Percentiles rank a stretch among this genome's conserved stretches.
Evolutionary conservation across 2,888 invertebrate species (phyloP).

Genomic region (Catonia carolina): DNA sequence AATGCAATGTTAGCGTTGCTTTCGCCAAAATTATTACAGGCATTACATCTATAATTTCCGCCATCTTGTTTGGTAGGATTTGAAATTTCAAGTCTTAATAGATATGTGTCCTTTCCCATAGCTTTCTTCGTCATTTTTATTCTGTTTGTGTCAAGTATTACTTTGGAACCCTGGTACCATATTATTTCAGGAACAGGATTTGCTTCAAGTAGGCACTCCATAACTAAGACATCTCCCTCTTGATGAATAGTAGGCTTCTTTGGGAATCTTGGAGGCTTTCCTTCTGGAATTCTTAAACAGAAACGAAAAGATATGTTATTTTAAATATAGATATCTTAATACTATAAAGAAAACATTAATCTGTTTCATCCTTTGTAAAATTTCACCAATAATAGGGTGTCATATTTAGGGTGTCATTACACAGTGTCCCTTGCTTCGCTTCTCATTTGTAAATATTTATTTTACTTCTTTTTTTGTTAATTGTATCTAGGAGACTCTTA

Average conservation of each 20-base stretch:
- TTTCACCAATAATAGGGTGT: no score
- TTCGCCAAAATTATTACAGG: constrained; percentile 96
- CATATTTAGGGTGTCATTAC: no score
- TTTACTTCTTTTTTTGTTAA: no score
- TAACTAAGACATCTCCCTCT: constrained; percentile 85
- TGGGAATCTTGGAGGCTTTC: constrained; percentile 92
- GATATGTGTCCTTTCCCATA: constrained; percentile 82
- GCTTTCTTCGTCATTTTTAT: constrained; percentile 87
- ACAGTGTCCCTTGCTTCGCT: no score
- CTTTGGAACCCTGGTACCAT: constrained; percentile 88
- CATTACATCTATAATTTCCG: constrained; percentile 98
- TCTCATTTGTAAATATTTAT: no score
- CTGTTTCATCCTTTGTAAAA: no score
- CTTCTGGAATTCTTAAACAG: constrained; percentile 80
- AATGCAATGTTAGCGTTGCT: constrained; percentile 99
- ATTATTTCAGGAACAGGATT: constrained; percentile 91
- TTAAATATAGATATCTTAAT: no score
- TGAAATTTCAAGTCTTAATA: constrained; percentile 86
- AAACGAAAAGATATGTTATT: no score
- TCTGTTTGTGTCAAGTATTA: constrained; percentile 75
- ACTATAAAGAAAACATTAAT: no score
- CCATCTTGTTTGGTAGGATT: constrained; percentile 95
- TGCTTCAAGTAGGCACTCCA: constrained; percentile 94
- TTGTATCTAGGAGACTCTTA: no score
- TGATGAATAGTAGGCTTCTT: constrained; percentile 95